phyloP scores from a whole-genome alignment of 2,797 vertebrate genomes.

The Percopsis omiscomaycus region DNA sequence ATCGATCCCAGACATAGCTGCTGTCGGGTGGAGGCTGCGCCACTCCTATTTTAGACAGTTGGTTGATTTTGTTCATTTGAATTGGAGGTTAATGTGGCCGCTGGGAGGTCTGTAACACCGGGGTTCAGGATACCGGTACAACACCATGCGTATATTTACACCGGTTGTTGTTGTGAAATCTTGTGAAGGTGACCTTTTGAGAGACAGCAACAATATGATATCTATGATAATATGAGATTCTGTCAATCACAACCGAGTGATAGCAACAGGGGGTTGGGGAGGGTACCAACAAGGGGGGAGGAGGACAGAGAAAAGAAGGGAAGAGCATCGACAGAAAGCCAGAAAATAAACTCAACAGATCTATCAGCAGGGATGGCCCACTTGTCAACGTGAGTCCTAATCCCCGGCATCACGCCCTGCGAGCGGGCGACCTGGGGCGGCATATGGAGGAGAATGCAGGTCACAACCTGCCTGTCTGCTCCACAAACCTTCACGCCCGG shows the following conservation, averaged over 20 bases:
- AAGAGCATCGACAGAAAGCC: constrained; percentile 12
- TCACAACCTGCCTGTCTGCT: constrained; percentile 67
- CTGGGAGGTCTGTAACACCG: too few species aligned
- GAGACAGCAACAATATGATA: neutral
- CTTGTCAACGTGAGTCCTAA: constrained; percentile 61
- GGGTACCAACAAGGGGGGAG: neutral
- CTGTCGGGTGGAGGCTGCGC: too few species aligned
- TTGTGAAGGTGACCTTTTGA: neutral
- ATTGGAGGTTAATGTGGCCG: too few species aligned
- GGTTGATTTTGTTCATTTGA: too few species aligned
- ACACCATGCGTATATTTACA: too few species aligned
- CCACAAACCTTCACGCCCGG: constrained; percentile 56
- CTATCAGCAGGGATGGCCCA: constrained; percentile 33
- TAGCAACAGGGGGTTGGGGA: too few species aligned
- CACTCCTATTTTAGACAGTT: too few species aligned
- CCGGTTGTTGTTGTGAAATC: too few species aligned
- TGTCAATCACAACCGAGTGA: neutral
- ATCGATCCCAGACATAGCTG: too few species aligned
- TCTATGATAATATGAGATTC: neutral
- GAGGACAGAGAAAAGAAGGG: constrained; percentile 4
- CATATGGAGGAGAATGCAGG: constrained; percentile 75
- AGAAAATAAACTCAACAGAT: constrained; percentile 35
- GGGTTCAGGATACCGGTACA: too few species aligned
- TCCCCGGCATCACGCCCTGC: constrained; percentile 51
- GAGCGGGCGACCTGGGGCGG: constrained; percentile 50